Evolutionary conservation across 2,888 invertebrate species (phyloP), one percentile per base, ranked within the genome.

Genomic region (Acanthococcus lagerstroemiae): DNA sequence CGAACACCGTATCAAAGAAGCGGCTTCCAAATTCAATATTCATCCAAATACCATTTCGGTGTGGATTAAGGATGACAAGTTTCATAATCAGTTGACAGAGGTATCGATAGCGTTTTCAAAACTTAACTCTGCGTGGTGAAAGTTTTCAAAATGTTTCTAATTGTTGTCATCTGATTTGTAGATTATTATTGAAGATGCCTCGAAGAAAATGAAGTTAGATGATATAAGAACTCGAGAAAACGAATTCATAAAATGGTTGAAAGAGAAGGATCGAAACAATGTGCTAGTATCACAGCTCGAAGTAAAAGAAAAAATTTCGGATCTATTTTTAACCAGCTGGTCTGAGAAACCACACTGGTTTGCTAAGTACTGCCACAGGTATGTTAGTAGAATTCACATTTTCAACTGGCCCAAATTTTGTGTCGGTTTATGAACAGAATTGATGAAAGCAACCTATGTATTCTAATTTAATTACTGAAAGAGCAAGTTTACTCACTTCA

Each of bases 361-460:
- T 58, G 45, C 25, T 4, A 58, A 58, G n/a, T 58, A 58, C 46
- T 58, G 58, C 22, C 58, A 25, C 22, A 58, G 58, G 58, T 58
- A 25, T n/a, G n/a, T 45, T 6, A 2, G 3, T 1, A 37, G n/a
- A n/a, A n/a, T n/a, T n/a, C n/a, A n/a, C n/a, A n/a, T n/a, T n/a
- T n/a, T n/a, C n/a, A n/a, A n/a, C n/a, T n/a, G n/a, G n/a, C n/a
- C n/a, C n/a, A n/a, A n/a, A n/a, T n/a, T n/a, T n/a, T n/a, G n/a
- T n/a, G n/a, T n/a, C n/a, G n/a, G n/a, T n/a, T n/a, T n/a, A n/a
- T n/a, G n/a, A n/a, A n/a, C n/a, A n/a, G n/a, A n/a, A n/a, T n/a
- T n/a, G n/a, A n/a, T n/a, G n/a, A n/a, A n/a, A n/a, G n/a, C n/a
- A n/a, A n/a, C n/a, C n/a, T n/a, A n/a, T n/a, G n/a, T n/a, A n/a